Evolutionary conservation across 2,888 invertebrate species (phyloP).

Genomic region (Polydrusus cervinus): DNA sequence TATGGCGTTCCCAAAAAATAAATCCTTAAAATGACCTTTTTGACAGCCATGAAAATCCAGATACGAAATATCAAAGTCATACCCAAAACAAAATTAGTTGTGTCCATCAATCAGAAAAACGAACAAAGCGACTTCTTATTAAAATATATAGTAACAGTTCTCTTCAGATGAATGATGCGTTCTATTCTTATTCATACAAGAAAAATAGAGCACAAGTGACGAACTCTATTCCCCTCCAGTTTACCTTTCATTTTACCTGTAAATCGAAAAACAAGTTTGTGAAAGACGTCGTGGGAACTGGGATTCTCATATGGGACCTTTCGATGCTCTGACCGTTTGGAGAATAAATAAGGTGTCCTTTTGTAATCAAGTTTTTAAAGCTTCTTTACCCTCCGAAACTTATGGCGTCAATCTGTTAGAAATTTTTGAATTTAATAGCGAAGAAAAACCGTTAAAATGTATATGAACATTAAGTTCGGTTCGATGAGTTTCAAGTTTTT

Average conservation of each 20-base stretch:
- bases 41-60: not conserved
- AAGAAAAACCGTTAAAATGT: constrained; percentile 59
- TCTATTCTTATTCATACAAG: constrained; percentile 28
- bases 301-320: constrained; percentile 60
- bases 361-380: constrained; percentile 58
- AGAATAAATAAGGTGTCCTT: constrained; percentile 63
- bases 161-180: constrained; percentile 9
- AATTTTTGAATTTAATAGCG: constrained; percentile 53
- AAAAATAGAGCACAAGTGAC: constrained; percentile 29
- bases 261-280: constrained; percentile 64
- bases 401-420: constrained; percentile 57
- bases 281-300: constrained; percentile 61
- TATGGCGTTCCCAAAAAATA: too few relatives aligned
- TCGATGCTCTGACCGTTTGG: constrained; percentile 56
- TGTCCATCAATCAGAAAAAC: constrained; percentile 37
- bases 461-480: constrained; percentile 57
- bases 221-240: constrained; percentile 30
- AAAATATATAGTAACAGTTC: constrained; percentile 6
- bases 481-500: constrained; percentile 57
- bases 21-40: not conserved
- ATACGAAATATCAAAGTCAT: not conserved
- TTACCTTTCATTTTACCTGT: constrained; percentile 62
- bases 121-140: constrained; percentile 6
- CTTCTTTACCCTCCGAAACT: constrained; percentile 57
- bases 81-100: constrained; percentile 11